Percentiles rank a stretch among this genome's conserved stretches.
These are phyloP conservation scores for Hydrozoanthus tunicans DNA, from an alignment of 64 coral and sea anemone species.

Conservation along the genomic window DNA sequence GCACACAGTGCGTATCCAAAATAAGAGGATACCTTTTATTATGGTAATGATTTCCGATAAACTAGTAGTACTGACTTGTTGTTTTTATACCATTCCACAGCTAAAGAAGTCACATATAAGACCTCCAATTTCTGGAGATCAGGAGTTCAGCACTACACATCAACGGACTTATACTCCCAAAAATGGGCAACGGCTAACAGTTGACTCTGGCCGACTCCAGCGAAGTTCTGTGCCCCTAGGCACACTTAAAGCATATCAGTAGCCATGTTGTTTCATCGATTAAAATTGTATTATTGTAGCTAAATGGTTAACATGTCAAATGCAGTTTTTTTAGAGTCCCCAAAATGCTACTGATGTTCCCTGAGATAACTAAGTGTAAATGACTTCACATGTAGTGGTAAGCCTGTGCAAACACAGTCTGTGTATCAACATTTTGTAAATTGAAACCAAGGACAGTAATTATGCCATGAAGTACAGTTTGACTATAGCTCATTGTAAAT, in stretches of 20 bases:
- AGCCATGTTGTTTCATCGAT: background rate
- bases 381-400: too few species aligned
- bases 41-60: too few species aligned
- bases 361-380: too few species aligned
- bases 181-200: constrained; percentile 36
- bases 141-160: constrained; percentile 89
- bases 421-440: background rate
- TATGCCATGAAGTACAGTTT: background rate
- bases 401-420: too few species aligned
- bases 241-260: constrained; percentile 56
- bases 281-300: background rate
- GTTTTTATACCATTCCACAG: constrained; percentile 35
- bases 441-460: background rate
- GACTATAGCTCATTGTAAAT: constrained; percentile 3
- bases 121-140: constrained; percentile 74
- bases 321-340: too few species aligned
- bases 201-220: constrained; percentile 73
- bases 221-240: constrained; percentile 84
- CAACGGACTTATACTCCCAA: constrained; percentile 95
- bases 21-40: too few species aligned
- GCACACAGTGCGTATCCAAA: too few species aligned
- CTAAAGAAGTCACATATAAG: constrained; percentile 90
- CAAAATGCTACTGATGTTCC: too few species aligned
- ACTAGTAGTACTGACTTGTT: background rate
- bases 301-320: background rate